A percentile compares a stretch with the other conserved stretches of the same genome.
phyloP scores from a whole-genome alignment of 1,140 invertebrate genomes.

The Cydia pomonella region DNA sequence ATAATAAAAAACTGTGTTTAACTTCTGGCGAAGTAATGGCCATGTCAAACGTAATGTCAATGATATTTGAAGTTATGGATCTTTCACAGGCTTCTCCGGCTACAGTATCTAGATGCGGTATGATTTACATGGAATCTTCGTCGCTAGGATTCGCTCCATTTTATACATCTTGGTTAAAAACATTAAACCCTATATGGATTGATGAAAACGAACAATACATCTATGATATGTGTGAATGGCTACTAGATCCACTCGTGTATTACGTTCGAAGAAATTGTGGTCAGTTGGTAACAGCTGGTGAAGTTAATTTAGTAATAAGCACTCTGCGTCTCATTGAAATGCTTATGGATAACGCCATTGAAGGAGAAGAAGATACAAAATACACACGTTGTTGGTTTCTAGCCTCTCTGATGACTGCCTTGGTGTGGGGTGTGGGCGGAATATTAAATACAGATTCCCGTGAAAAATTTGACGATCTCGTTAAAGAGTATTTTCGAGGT shows the following conservation, averaged over 20 bases:
- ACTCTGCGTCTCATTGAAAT: constrained; percentile 89
- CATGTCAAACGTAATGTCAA: constrained; percentile 91
- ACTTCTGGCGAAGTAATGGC: constrained; percentile 95
- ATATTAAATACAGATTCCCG: constrained; percentile 88
- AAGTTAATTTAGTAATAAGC: constrained; percentile 87
- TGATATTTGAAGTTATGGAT: constrained; percentile 97
- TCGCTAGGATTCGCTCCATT: constrained; percentile 87
- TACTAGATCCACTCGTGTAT: constrained; percentile 85
- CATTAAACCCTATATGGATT: constrained; percentile 83
- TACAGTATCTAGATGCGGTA: constrained; percentile 96
- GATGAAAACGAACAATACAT: constrained; percentile 84
- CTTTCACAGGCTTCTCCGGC: constrained; percentile 93
- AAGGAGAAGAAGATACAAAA: constrained; percentile 84
- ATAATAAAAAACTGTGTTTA: constrained; percentile 95
- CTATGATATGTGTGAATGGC: constrained; percentile 87
- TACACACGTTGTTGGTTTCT: constrained; percentile 86
- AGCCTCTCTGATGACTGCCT: constrained; percentile 88
- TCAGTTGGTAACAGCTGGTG: constrained; percentile 86
- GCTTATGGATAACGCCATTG: constrained; percentile 86
- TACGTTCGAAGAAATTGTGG: constrained; percentile 85
- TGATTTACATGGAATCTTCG: constrained; percentile 95
- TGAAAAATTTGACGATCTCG: constrained; percentile 86
- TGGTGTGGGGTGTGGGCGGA: constrained; percentile 92
- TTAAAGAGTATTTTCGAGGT: constrained; percentile 82
- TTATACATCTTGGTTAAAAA: constrained; percentile 89